These are phyloP conservation scores for Coregonus clupeaformis DNA, from an alignment of 2,113 vertebrate genomes.

Conservation along the genomic window DNA sequence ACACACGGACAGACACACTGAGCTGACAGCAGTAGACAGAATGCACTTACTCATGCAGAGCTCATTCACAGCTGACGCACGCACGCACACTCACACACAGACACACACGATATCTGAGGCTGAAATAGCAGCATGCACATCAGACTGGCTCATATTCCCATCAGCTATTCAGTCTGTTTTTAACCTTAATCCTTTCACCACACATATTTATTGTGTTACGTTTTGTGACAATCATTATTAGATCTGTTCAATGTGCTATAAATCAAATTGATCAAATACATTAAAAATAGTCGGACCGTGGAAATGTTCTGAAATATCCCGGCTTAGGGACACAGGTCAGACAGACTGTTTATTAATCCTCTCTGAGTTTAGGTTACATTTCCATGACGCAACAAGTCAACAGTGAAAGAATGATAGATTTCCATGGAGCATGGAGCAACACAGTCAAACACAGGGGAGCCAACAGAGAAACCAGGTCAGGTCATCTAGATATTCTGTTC, in stretches of 20 bases:
- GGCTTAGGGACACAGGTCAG: not conserved
- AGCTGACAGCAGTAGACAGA: constrained; percentile 2
- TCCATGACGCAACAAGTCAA: not conserved
- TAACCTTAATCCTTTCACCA: constrained; percentile 3
- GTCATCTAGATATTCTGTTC: too few relatives aligned
- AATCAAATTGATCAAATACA: too few relatives aligned
- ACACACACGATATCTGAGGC: constrained; percentile 1
- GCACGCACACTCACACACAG: constrained; percentile 11
- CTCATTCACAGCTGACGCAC: constrained; percentile 21
- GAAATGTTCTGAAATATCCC: too few relatives aligned
- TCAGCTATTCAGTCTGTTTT: constrained; percentile 11
- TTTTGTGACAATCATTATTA: not conserved
- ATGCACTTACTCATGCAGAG: constrained; percentile 7
- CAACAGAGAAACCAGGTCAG: too few relatives aligned
- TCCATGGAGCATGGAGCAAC: too few relatives aligned
- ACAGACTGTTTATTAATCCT: not conserved
- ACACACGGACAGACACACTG: not conserved
- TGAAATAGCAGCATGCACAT: constrained; percentile 29
- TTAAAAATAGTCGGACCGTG: too few relatives aligned
- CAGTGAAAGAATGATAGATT: not conserved
- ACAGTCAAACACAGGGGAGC: too few relatives aligned
- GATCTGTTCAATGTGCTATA: too few relatives aligned
- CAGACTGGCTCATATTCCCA: constrained; percentile 27
- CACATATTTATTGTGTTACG: not conserved
- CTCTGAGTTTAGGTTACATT: not conserved